phyloP scores from a whole-genome alignment of 2,113 vertebrate species.

The Cettia cetti region DNA sequence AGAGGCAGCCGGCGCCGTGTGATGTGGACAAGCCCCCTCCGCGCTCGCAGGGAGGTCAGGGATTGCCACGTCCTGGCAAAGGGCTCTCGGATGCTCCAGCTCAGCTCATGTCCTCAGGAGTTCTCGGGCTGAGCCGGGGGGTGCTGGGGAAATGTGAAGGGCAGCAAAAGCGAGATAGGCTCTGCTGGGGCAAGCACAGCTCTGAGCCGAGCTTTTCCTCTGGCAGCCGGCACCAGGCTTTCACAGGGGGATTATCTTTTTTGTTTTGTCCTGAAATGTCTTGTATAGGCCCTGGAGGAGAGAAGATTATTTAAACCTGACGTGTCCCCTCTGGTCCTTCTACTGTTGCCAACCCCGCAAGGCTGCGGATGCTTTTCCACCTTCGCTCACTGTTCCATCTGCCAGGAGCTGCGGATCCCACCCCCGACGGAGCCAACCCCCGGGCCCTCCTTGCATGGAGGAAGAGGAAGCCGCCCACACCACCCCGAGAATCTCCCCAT shows the following conservation, averaged over 20 bases:
- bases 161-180: not conserved
- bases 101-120: not conserved
- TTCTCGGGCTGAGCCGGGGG: not conserved
- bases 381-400: not conserved
- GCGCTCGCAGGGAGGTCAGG: not conserved
- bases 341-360: accelerated
- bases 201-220: not conserved
- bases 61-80: not conserved
- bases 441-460: not conserved
- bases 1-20: conserved; percentile 9
- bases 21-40: not conserved
- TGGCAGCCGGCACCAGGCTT: not conserved
- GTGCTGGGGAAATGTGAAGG: not conserved
- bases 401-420: not conserved
- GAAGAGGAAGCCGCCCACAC: not conserved
- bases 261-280: not conserved
- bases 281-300: not conserved
- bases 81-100: not conserved
- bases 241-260: not conserved
- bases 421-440: not conserved
- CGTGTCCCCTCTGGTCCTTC: not conserved
- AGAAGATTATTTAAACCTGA: not conserved
- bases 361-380: not conserved
- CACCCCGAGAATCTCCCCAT: not conserved
- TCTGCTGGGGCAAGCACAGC: not conserved